Conservation (phyloP, 2,797 vertebrate species). For the Amniataba percoides region DNA sequence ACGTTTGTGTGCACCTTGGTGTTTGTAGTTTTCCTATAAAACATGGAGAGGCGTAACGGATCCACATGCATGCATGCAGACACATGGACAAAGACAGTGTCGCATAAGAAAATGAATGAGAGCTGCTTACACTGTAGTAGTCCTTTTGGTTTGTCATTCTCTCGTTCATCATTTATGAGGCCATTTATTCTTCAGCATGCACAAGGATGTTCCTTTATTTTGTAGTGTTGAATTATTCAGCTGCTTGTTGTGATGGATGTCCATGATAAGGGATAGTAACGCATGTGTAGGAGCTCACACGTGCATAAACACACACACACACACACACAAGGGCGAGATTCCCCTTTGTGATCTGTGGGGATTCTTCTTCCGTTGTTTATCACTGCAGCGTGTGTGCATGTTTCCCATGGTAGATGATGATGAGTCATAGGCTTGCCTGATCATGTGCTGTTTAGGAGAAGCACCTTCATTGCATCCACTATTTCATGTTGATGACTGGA, state of each 20-base stretch:
- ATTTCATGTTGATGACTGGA: constrained; percentile 28
- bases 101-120: constrained; percentile 38
- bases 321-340: constrained; percentile 53
- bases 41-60: neutral
- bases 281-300: constrained; percentile 33
- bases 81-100: neutral
- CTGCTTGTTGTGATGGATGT: constrained; percentile 72
- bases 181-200: constrained; percentile 72
- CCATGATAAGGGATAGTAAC: constrained; percentile 63
- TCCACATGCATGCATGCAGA: constrained; percentile 30
- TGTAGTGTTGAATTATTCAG: constrained; percentile 83
- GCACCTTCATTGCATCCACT: constrained; percentile 37
- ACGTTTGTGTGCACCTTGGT: constrained; percentile 20
- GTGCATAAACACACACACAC: constrained; percentile 9
- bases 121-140: constrained; percentile 22
- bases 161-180: constrained; percentile 75
- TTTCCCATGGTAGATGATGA: constrained; percentile 63
- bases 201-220: constrained; percentile 78
- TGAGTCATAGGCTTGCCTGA: constrained; percentile 78
- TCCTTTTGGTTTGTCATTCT: constrained; percentile 39
- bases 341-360: constrained; percentile 77
- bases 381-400: constrained; percentile 50
- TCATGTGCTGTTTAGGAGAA: constrained; percentile 69
- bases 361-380: constrained; percentile 81
- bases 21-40: constrained; percentile 21